Base-by-base conservation (phyloP, 1,140 invertebrate genomes). In the Cotesia vestalis region DNA sequence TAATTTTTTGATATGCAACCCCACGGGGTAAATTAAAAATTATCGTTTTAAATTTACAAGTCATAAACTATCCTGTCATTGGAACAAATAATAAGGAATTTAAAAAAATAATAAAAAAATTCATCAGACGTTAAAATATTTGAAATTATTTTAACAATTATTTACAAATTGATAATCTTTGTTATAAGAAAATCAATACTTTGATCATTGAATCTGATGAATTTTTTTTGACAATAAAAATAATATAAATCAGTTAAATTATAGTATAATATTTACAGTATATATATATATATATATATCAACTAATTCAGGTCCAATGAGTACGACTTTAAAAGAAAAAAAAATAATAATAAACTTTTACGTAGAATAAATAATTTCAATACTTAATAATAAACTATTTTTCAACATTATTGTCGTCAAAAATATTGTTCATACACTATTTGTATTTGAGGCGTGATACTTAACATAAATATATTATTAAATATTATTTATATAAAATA, bases 231-330 rank as follows among this genome's bases (percentile, higher is more conserved):
- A 17, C 5, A 57, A 5, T 57, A 57, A 9, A 57, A 20, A 57
- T 55, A 55, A 14, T 20, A 57, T 46, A 46, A 57, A 20, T 17
- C 9, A 35, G 35, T 14, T 27, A 62, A 35, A 62, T n/a, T 60
- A 60, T 60, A 8, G 27, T 27, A 2, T 27, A 46, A 9, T 9
- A 46, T 46, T 9, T 9, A 46, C 40, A 46, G 6, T 64, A 64
- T 12, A 46, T 12, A 35, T 12, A 11, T 60, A 27, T 64, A 40
- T 38, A 40, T 8, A 38, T n/a, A 64, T 64, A 40, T 64, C 5
- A 64, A 64, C 62, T 64, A 64, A 14, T 64, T 64, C 62, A 64
- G 62, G 62, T 64, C 62, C 62, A 64, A 64, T 64, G 62, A 64
- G 62, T 64, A 64, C 36, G 35, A 46, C 12, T 36, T 38, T 64